Conservation (phyloP, 1,140 invertebrate genomes). For the Heliconius congener region DNA sequence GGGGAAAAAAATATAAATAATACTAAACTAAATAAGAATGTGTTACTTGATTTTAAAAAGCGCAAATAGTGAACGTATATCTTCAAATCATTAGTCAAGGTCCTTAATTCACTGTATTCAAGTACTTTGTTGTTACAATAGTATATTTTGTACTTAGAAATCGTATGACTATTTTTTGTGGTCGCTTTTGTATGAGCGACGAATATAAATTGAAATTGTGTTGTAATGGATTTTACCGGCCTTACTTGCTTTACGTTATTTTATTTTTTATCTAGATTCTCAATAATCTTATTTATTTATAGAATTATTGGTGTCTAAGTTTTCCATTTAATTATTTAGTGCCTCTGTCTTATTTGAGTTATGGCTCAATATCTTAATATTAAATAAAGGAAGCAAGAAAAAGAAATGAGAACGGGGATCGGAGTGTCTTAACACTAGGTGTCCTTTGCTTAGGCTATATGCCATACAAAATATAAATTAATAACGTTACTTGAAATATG, state of each 20-base stretch:
- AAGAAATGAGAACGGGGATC: no score
- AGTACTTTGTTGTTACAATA: conserved; percentile 22
- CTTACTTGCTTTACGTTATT: not conserved
- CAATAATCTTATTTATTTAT: no score
- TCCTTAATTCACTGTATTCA: conserved; percentile 49
- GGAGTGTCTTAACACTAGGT: not conserved
- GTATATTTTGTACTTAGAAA: not conserved
- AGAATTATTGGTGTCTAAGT: no score
- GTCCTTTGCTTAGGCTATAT: no score
- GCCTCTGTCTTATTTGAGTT: no score
- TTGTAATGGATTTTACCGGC: not conserved
- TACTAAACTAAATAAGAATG: not conserved
- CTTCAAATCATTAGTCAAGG: conserved; percentile 69
- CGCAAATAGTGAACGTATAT: conserved; percentile 59
- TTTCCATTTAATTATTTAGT: no score
- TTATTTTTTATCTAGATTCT: no score
- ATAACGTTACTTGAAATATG: no score
- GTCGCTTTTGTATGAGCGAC: not conserved
- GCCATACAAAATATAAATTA: no score
- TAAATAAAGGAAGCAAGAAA: no score
- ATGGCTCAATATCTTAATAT: no score
- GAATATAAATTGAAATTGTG: not conserved
- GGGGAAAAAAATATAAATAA: not conserved
- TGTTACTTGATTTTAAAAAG: conserved; percentile 8
- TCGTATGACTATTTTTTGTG: not conserved